Evolutionary conservation across 2,113 vertebrate species (phyloP).

Genomic region (Nyctereutes procyonoides): DNA sequence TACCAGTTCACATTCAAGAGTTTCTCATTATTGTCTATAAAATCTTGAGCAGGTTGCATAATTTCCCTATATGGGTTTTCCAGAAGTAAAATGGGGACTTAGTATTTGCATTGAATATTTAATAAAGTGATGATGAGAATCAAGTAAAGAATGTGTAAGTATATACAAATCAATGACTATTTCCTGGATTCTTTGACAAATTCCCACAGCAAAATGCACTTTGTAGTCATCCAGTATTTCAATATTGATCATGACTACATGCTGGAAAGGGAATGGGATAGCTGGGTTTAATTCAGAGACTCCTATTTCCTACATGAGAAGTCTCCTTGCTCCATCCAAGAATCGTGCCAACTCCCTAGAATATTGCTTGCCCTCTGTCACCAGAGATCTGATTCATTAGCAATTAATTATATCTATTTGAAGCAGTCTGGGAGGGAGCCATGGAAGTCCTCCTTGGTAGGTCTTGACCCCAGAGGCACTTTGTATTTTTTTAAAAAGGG

Average conservation of each 20-base stretch:
- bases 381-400: conserved; percentile 64
- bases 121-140: background rate
- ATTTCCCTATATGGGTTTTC: background rate
- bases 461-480: conserved; percentile 64
- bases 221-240: background rate
- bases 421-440: conserved; percentile 23
- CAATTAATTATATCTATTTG: conserved; percentile 64
- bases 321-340: background rate
- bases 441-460: conserved; percentile 46
- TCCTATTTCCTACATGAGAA: background rate
- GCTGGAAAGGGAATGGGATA: background rate
- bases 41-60: background rate
- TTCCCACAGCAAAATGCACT: background rate
- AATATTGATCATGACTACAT: background rate
- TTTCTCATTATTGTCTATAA: background rate
- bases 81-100: background rate
- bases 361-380: background rate
- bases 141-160: background rate
- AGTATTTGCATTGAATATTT: background rate
- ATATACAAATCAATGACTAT: background rate
- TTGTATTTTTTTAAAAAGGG: conserved; percentile 53
- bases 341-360: conserved; percentile 48
- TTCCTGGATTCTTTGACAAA: background rate
- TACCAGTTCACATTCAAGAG: background rate
- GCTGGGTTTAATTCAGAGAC: background rate